Evolutionary conservation across 1,140 invertebrate species (phyloP).

Genomic region (Drosophila arizonae): DNA sequence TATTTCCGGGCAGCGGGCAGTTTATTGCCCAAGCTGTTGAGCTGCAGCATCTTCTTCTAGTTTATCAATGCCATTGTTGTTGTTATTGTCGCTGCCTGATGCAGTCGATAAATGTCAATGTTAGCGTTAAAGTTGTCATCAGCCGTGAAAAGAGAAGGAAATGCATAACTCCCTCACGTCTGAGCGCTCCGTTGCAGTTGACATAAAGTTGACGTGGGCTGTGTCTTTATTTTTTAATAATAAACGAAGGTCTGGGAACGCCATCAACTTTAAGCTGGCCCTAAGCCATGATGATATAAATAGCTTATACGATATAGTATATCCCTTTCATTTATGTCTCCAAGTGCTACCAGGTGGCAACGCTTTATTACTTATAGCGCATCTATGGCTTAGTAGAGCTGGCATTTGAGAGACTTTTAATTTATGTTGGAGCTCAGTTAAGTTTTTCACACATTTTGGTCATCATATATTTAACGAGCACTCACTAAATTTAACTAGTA

Average conservation of each 20-base stretch:
- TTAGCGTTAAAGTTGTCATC: slow-evolving; percentile 19
- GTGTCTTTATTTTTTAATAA: not conserved
- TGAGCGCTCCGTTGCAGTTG: not conserved
- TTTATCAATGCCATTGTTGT: slow-evolving; percentile 3
- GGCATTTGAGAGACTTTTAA: not conserved
- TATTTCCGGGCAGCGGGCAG: slow-evolving; percentile 21
- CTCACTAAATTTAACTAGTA: no score
- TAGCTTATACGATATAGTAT: not conserved
- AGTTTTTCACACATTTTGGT: no score
- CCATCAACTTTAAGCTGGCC: not conserved
- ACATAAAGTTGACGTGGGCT: not conserved
- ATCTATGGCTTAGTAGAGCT: no score
- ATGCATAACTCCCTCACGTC: not conserved
- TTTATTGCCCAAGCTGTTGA: slow-evolving; percentile 32
- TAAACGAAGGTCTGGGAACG: not conserved
- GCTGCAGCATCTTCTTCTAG: slow-evolving; percentile 1
- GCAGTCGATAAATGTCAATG: slow-evolving; percentile 39
- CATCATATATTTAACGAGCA: not conserved
- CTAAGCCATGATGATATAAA: not conserved
- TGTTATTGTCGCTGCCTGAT: slow-evolving; percentile 3
- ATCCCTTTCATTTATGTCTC: not conserved
- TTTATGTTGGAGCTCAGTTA: no score
- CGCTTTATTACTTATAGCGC: not conserved
- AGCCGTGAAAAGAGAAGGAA: not conserved
- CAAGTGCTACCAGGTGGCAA: not conserved